Conservation (phyloP, 2,797 vertebrate species). For the Lepilemur ruficaudatus region DNA sequence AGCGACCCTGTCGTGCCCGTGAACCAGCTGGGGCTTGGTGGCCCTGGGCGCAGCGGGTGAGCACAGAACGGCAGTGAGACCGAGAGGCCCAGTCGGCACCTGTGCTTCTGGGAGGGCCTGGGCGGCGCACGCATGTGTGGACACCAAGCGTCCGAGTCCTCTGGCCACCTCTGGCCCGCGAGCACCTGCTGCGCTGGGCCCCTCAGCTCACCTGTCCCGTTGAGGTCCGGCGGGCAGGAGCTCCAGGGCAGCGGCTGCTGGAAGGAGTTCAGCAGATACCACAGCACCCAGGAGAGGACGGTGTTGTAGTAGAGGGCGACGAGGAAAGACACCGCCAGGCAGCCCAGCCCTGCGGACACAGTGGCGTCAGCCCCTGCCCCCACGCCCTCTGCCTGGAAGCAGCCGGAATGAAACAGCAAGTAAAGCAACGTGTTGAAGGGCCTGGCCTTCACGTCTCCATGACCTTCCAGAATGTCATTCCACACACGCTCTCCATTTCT, state of each 20-base stretch:
- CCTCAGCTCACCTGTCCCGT: slow-evolving; percentile 83
- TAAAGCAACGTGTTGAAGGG: no score
- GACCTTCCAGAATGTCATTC: fast-evolving
- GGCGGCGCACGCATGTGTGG: fast-evolving
- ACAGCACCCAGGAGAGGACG: slow-evolving; percentile 92
- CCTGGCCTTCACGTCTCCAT: not conserved
- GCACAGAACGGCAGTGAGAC: not conserved
- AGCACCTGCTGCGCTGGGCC: not conserved
- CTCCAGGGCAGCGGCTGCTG: slow-evolving; percentile 93
- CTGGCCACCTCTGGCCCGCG: not conserved
- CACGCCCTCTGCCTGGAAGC: no score
- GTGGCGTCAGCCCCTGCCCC: fast-evolving
- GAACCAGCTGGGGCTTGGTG: not conserved
- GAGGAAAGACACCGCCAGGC: slow-evolving; percentile 87
- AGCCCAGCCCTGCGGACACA: slow-evolving; percentile 85
- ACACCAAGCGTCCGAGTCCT: not conserved
- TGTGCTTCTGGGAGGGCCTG: not conserved
- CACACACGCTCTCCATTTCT: no score
- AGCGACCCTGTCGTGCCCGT: fast-evolving
- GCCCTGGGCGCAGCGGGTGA: not conserved
- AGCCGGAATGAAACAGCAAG: not conserved
- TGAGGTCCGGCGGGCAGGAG: slow-evolving; percentile 86
- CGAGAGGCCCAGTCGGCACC: not conserved
- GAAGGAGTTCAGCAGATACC: slow-evolving; percentile 95
- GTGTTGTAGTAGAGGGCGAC: slow-evolving; percentile 92